phyloP scores from a whole-genome alignment of 2,888 invertebrate species.

The Dysmachus trigonus region DNA sequence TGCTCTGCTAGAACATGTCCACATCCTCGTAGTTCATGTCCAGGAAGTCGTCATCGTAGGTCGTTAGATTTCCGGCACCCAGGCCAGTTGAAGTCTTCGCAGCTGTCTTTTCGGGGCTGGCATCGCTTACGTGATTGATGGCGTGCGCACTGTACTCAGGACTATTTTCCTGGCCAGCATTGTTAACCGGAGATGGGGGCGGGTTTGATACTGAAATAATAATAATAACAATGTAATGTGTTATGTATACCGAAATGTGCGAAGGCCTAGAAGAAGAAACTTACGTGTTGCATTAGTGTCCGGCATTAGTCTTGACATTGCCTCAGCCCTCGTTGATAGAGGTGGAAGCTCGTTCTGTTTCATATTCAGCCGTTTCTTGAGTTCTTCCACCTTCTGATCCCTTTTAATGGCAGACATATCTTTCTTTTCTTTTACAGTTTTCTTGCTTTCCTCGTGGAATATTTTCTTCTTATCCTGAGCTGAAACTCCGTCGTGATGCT shows the following conservation, averaged over 20 bases:
- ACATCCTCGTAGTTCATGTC: conserved; percentile 78
- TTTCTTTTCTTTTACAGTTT: conserved; percentile 68
- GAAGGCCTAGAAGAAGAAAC: background rate
- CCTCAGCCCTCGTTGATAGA: conserved; percentile 58
- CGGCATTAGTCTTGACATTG: conserved; percentile 53
- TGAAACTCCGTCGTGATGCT: conserved; percentile 74
- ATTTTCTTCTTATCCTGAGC: conserved; percentile 74
- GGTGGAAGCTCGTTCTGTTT: conserved; percentile 60
- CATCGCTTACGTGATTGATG: conserved; percentile 59
- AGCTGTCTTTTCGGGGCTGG: conserved; percentile 56
- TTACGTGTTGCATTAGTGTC: conserved; percentile 57
- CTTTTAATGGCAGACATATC: conserved; percentile 68
- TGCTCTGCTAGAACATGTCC: conserved; percentile 71
- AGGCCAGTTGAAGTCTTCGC: conserved; percentile 52
- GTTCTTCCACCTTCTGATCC: conserved; percentile 73
- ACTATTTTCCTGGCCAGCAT: conserved; percentile 72
- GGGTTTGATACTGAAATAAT: conserved; percentile 69
- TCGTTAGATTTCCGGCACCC: conserved; percentile 60
- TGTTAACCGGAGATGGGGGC: conserved; percentile 83
- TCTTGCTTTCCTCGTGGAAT: conserved; percentile 73
- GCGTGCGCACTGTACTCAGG: conserved; percentile 70
- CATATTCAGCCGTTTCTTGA: conserved; percentile 70
- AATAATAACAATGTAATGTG: too few relatives aligned
- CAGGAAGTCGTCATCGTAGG: conserved; percentile 76
- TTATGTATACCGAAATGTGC: background rate